Base-by-base conservation (phyloP, 2,888 invertebrate genomes). In the Anorthoa munda region DNA sequence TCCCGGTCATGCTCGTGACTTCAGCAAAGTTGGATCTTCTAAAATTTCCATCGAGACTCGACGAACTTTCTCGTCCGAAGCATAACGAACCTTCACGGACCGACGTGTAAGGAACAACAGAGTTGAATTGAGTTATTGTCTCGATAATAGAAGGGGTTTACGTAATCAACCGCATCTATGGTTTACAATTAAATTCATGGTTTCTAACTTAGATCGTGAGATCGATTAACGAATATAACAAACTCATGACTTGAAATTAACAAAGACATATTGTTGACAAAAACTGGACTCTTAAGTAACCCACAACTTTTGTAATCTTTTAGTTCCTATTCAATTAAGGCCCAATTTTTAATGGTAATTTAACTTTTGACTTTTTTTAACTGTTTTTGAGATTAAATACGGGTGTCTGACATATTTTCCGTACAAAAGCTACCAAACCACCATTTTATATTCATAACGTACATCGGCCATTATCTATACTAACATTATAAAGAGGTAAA, bases 11-110 rank as follows among this genome's bases (percentile, higher is more conserved):
- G 73, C 69, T 53, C 75, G 66, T 74, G 82, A 75, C 77, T 79
- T 21, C 53, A 74, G 65, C 45, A 48, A 77, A 89, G 84, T 87
- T 90, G 66, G 83, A 83, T 87, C 88, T 88, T 84, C 87, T 79
- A 84, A 83, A 87, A 90, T 88, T 90, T 88, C 84, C 85, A 86
- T 86, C 83, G 83, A 77, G 75, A 73, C 77, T 66, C 80, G 82
- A 71, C 86, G 72, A 92, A 92, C 84, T 92, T 91, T 79, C 77
- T 74, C 85, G 85, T 88, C 84, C 85, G 83, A 74, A 79, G 84
- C 83, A 86, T 92, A 93, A 92, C 91, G 92, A 93, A 91, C 91
- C 92, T 82, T 81, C 84, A 79, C 78, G 72, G 77, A 82, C 82
- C 53, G 59, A 21, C 66, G 66, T 82, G 63, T 86, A 69, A 63